These are phyloP conservation scores for Turnix velox DNA, from an alignment of 2,113 vertebrate species.

Conservation along the genomic window DNA sequence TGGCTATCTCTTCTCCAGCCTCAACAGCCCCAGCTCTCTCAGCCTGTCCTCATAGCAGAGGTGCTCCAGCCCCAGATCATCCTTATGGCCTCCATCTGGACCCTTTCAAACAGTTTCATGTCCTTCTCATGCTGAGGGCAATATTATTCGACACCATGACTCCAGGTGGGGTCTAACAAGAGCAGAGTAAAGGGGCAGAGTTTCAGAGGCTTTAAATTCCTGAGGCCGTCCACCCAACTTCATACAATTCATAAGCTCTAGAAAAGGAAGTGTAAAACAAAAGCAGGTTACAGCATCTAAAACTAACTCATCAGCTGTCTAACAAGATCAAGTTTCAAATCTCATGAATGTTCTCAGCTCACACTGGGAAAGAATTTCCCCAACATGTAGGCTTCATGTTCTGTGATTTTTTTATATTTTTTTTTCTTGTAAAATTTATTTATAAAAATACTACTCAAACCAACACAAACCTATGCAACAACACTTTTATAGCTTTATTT, in stretches of 20 bases:
- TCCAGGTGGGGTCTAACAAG: no score
- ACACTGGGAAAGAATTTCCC: background rate
- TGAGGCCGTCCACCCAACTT: rapidly evolving
- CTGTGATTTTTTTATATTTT: background rate
- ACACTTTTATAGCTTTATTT: background rate
- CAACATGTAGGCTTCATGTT: background rate
- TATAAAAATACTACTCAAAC: background rate
- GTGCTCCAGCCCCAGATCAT: no score
- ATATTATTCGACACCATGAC: no score
- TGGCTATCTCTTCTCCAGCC: no score
- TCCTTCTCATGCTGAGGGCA: no score
- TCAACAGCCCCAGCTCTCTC: no score
- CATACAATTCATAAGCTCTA: background rate
- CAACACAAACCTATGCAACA: background rate
- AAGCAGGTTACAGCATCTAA: background rate
- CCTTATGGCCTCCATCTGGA: no score
- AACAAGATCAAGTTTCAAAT: background rate
- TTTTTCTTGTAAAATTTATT: no score
- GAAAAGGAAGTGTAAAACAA: background rate
- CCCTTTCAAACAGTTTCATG: no score
- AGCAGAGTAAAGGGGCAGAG: no score
- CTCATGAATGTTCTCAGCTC: background rate
- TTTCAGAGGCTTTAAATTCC: background rate
- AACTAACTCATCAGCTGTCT: background rate
- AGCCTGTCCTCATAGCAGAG: no score